phyloP scores from a whole-genome alignment of 2,113 vertebrate species.

The Propithecus coquereli region DNA sequence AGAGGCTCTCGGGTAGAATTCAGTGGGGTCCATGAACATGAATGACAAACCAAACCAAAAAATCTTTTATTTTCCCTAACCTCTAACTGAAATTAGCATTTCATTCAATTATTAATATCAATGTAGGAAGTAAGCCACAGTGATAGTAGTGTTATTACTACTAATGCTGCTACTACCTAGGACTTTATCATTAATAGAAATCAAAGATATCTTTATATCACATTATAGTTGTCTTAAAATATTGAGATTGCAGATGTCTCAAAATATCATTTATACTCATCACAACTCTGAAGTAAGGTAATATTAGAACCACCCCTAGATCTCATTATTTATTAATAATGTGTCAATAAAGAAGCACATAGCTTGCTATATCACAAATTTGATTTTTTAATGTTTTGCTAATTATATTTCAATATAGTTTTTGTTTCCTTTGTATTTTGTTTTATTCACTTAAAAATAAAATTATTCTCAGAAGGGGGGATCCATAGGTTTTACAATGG shows the following conservation, averaged over 20 bases:
- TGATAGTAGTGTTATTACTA: background rate
- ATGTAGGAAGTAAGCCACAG: background rate
- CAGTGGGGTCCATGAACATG: background rate
- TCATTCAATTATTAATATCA: background rate
- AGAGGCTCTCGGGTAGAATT: background rate
- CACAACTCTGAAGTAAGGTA: background rate
- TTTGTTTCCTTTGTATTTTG: background rate
- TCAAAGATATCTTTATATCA: background rate
- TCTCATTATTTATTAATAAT: background rate
- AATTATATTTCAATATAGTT: background rate
- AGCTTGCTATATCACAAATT: background rate
- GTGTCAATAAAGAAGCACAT: background rate
- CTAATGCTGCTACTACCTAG: background rate
- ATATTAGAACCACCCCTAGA: background rate
- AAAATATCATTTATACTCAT: background rate
- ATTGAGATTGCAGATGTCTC: background rate
- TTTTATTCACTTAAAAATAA: constrained; percentile 6
- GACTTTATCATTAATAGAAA: background rate
- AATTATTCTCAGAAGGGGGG: background rate
- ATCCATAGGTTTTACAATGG: background rate
- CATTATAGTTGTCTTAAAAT: background rate
- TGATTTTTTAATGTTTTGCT: background rate
- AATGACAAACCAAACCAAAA: background rate
- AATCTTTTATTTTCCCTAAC: background rate
- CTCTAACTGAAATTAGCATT: background rate